Base-by-base conservation (phyloP, 2,888 invertebrate genomes). In the Lasioglossum lativentre region DNA sequence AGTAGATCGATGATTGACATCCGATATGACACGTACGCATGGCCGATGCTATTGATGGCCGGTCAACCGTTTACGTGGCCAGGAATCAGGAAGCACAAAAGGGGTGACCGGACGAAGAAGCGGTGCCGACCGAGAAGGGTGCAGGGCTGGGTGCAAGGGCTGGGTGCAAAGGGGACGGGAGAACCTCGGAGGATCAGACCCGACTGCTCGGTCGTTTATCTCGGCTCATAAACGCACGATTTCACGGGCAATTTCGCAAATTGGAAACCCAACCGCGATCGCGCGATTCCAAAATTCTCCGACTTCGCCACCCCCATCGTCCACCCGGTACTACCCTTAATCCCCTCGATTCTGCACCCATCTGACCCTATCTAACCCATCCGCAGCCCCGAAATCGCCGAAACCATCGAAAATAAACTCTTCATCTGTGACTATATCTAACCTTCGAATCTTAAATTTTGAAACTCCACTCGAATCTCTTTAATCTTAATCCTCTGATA, bases 191-290 rank as follows among this genome's bases (percentile, higher is more conserved):
- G 76, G 66, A 74, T 80, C 47, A 70, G 79, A 72, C 47, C 47
- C 78, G 40, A 40, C 66, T 47, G 59, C 77, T 34, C 14, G 81
- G 71, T 72, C 89, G 87, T 92, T 92, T 91, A 91, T 90, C 91
- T 91, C 90, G 91, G 88, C 89, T 90, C 91, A 92, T 92, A 91
- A 92, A 93, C 91, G 92, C 89, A 91, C 91, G 89, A 92, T 92
- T 92, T 92, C 92, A 92, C 91, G 90, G 91, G 86, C 90, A 93
- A 92, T 93, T 92, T 91, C 88, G 91, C 90, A 93, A 92, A 93
- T 92, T 92, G 92, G 91, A 91, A 92, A 89, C 81, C 87, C 83
- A 75, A 87, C 85, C 88, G 82, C 87, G 89, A 89, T 81, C 86
- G 70, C 81, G 47, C 75, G 75, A 83, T 86, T 80, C 80, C 83